Evolutionary conservation across 2,888 invertebrate species (phyloP).

Genomic region (Cremastinae sp.): DNA sequence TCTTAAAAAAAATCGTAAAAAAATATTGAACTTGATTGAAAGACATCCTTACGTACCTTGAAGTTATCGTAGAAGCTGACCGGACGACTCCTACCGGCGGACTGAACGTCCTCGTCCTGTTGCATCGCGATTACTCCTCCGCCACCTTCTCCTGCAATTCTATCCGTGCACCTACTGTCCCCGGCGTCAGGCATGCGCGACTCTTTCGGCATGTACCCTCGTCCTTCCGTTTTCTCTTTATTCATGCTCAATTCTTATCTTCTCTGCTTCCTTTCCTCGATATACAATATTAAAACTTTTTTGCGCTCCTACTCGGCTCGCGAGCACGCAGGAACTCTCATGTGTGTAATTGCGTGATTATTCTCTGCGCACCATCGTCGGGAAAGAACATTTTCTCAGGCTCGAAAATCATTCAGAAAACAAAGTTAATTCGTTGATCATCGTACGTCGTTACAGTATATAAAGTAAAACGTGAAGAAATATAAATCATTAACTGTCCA

Average conservation of each 20-base stretch:
- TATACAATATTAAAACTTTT: constrained; percentile 18
- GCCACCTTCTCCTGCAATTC: constrained; percentile 59
- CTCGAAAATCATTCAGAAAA: no score
- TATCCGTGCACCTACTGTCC: constrained; percentile 52
- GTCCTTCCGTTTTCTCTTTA: constrained; percentile 64
- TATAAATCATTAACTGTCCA: no score
- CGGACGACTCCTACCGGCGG: constrained; percentile 77
- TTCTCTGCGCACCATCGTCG: no score
- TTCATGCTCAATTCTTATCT: constrained; percentile 30
- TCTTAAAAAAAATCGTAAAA: no score
- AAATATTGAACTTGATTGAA: no score
- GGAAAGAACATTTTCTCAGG: no score
- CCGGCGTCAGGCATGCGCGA: constrained; percentile 70
- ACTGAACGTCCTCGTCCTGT: constrained; percentile 75
- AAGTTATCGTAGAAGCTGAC: constrained; percentile 81
- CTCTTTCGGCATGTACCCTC: constrained; percentile 62
- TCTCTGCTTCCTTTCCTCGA: constrained; percentile 1
- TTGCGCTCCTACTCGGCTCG: background rate
- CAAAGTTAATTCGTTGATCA: no score
- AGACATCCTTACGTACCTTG: constrained; percentile 71
- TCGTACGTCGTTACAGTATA: no score
- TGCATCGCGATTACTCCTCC: constrained; percentile 63
- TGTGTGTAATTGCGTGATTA: no score
- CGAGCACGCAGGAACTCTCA: no score
- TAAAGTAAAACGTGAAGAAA: no score